phyloP scores from a whole-genome alignment of 2,797 vertebrate species.

The Parauchenoglanis ngamensis region DNA sequence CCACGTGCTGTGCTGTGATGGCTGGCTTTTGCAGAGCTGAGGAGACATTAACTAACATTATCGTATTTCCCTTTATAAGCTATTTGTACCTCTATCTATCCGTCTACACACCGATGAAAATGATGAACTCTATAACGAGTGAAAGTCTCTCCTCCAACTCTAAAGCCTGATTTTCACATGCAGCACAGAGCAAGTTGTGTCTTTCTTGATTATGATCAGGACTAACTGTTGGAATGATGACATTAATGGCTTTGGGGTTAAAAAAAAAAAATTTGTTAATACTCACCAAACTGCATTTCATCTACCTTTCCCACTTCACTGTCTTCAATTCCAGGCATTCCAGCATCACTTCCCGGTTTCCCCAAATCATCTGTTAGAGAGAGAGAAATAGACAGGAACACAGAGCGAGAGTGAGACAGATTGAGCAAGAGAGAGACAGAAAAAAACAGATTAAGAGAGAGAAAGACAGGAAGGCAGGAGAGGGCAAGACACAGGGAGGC shows the following conservation, averaged over 20 bases:
- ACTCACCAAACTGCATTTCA: constrained; percentile 84
- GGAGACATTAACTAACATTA: constrained; percentile 10
- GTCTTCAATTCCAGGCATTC: constrained; percentile 98
- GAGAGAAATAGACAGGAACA: neutral
- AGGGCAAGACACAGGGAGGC: neutral
- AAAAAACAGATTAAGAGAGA: neutral
- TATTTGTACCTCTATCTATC: neutral
- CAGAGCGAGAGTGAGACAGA: neutral
- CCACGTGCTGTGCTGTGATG: constrained; percentile 71
- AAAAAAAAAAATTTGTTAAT: neutral
- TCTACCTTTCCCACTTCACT: constrained; percentile 89
- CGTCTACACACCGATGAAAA: neutral
- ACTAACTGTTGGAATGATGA: neutral
- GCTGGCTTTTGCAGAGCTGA: constrained; percentile 78
- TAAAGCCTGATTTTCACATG: neutral
- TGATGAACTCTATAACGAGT: neutral
- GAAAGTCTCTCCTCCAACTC: neutral
- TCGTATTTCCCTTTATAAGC: neutral
- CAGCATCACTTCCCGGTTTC: constrained; percentile 90
- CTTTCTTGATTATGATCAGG: neutral
- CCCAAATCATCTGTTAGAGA: constrained; percentile 77
- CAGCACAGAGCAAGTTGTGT: neutral
- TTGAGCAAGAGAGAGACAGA: too few species aligned
- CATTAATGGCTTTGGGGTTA: neutral
- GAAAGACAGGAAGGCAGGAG: neutral